Evolutionary conservation across 2,888 invertebrate genomes (phyloP).

Genomic region (Drosophila robusta): DNA sequence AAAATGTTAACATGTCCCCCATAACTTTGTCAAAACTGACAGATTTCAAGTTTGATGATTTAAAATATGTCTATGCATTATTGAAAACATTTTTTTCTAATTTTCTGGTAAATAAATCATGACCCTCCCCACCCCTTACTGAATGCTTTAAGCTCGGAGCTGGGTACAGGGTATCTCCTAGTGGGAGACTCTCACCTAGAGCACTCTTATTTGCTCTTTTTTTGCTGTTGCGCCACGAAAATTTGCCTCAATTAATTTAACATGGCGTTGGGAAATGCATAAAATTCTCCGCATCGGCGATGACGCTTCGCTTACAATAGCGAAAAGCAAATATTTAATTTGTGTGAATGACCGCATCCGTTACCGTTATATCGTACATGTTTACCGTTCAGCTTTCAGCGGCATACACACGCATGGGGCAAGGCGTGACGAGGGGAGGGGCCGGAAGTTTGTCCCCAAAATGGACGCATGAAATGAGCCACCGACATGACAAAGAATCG

Average conservation of each 20-base stretch:
- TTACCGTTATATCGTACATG: slow-evolving; percentile 33
- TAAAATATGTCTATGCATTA: no score
- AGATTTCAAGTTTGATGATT: no score
- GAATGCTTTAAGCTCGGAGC: no score
- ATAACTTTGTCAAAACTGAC: no score
- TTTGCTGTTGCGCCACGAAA: slow-evolving; percentile 13
- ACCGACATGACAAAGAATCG: slow-evolving; percentile 29
- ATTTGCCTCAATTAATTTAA: slow-evolving; percentile 55
- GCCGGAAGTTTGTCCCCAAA: slow-evolving; percentile 3
- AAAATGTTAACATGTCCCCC: no score
- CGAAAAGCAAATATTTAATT: slow-evolving; percentile 64
- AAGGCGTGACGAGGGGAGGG: not conserved
- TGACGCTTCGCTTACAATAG: slow-evolving; percentile 23
- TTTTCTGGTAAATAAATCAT: no score
- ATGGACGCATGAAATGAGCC: slow-evolving; percentile 32
- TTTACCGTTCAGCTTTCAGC: slow-evolving; percentile 49
- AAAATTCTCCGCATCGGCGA: slow-evolving; percentile 9
- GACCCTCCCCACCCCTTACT: no score
- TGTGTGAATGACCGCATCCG: slow-evolving; percentile 62
- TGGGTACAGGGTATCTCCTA: not conserved
- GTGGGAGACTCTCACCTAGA: not conserved
- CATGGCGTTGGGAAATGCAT: slow-evolving; percentile 31
- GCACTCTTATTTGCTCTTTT: not conserved
- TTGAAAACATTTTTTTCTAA: no score
- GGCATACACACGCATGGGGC: slow-evolving; percentile 5